These are phyloP conservation scores for Elephas maximus DNA, from an alignment of 2,113 vertebrate genomes.

Conservation along the genomic window DNA sequence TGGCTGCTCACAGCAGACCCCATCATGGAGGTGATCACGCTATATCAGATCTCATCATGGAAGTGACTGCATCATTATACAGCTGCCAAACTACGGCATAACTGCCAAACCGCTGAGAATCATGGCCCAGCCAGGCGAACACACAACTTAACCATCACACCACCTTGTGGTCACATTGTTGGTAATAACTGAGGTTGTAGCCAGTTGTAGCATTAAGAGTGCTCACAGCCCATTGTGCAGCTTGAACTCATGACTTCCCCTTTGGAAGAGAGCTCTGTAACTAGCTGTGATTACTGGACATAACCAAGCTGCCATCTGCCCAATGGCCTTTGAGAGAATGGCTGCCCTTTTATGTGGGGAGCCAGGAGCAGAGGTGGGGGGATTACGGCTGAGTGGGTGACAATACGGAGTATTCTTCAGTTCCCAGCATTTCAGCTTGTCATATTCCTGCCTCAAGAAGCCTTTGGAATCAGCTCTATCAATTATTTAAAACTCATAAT, in stretches of 20 bases:
- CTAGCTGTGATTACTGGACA: neutral
- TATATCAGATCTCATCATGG: too few relatives aligned
- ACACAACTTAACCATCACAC: neutral
- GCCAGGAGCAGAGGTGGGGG: neutral
- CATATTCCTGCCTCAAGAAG: neutral
- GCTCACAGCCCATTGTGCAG: neutral
- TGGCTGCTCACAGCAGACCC: too few relatives aligned
- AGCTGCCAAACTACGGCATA: too few relatives aligned
- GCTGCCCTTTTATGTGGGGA: neutral
- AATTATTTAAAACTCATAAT: slow-evolving; percentile 80
- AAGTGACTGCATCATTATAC: too few relatives aligned
- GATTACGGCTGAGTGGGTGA: neutral
- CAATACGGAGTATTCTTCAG: neutral
- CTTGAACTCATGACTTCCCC: neutral
- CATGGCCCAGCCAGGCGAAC: too few relatives aligned
- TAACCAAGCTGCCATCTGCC: fast-evolving
- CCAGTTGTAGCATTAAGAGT: neutral
- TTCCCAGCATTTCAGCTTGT: neutral
- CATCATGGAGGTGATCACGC: too few relatives aligned
- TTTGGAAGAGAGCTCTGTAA: neutral
- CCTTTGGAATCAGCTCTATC: slow-evolving; percentile 50
- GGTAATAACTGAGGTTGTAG: neutral
- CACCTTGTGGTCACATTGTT: neutral
- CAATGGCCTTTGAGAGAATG: neutral
- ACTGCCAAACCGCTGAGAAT: too few relatives aligned